Evolutionary conservation across 1,140 invertebrate species (phyloP), one percentile per base, ranked within the genome.

Genomic region (Neodiprion virginianus): DNA sequence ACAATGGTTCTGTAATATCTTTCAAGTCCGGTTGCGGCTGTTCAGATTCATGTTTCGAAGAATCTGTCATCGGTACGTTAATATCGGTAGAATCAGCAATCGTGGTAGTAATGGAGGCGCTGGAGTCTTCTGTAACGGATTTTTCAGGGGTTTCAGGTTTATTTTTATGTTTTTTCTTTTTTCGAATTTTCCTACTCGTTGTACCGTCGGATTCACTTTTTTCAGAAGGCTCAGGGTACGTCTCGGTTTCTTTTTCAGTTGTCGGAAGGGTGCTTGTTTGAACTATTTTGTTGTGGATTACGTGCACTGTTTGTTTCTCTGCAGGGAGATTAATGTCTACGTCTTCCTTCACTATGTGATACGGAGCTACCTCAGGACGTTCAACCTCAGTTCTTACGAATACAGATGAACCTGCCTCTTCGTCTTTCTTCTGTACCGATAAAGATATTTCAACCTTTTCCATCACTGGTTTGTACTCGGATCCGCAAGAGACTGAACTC

Each of bases 71-170:
- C 1, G 87, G 86, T 48, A 91, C 76, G 75, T 89, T 85, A 77
- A 93, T 90, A 70, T 92, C 90, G 48, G 91, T 90, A 7, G 92
- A 92, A 78, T 93, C 91, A n/a, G 87, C 89, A 66, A 93, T 84
- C 74, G 90, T 90, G 71, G 91, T 90, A 47, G 86, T 84, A n/a
- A 88, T 69, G 3, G 90, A 91, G 75, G 76, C 80, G 23, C 73
- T 80, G 0, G 83, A 84, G 72, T 86, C 82, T 11, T 77, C 84
- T 77, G 67, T 78, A 72, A 67, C 77, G 80, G 71, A 67, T 84
- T 79, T 82, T 84, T 84, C 72, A 47, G 12, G 23, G 9, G 48
- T 48, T 12, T 8, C 50, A 65, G 74, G 76, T 66, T 71, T 65
- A 7, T 83, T 80, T 85, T 83, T 88, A 70, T 85, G 84, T 85